Conservation (phyloP, 2,888 invertebrate species). For the Acronicta psi region DNA sequence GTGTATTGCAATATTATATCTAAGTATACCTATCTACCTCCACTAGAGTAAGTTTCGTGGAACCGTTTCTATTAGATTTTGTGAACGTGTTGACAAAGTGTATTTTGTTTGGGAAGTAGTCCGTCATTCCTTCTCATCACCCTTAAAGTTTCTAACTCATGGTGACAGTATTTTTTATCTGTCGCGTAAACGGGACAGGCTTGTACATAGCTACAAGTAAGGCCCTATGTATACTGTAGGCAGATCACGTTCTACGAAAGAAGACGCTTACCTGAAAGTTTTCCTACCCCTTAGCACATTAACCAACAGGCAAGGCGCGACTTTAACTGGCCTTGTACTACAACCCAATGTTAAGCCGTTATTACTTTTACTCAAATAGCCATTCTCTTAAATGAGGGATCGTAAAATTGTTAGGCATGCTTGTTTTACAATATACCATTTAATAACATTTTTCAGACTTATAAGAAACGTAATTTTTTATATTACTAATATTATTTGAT, state of each 20-base stretch:
- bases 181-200: conserved; percentile 53
- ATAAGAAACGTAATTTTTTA: too few relatives aligned
- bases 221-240: conserved; percentile 68
- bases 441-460: too few relatives aligned
- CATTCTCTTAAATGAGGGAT: conserved; percentile 36
- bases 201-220: conserved; percentile 53
- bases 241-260: conserved; percentile 82
- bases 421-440: neutral
- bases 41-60: conserved; percentile 38
- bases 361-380: conserved; percentile 57
- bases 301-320: conserved; percentile 73
- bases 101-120: conserved; percentile 55
- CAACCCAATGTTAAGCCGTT: conserved; percentile 64
- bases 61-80: conserved; percentile 48
- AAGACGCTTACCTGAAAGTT: conserved; percentile 88
- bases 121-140: conserved; percentile 54
- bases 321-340: conserved; percentile 69
- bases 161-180: conserved; percentile 60
- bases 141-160: conserved; percentile 60
- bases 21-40: conserved; percentile 35
- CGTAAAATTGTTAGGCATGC: conserved; percentile 1
- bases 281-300: conserved; percentile 87
- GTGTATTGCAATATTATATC: conserved; percentile 9
- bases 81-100: conserved; percentile 48
- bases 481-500: neutral